Evolutionary conservation across 2,888 invertebrate genomes (phyloP), one percentile per base, ranked within the genome.

Genomic region (Ashinkailepas kermadecensis): DNA sequence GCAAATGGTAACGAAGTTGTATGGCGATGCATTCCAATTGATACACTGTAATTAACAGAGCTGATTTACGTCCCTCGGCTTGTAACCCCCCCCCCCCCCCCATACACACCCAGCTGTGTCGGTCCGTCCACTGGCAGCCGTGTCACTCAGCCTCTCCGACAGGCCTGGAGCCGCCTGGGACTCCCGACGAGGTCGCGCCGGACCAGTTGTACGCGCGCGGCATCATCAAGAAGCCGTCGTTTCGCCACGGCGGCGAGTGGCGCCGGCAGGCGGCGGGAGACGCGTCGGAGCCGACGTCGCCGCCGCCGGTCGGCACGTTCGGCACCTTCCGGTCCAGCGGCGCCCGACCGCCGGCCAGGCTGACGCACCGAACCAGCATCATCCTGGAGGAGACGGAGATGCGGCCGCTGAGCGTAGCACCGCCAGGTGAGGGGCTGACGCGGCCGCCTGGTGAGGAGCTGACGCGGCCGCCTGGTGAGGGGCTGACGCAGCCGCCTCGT

Each of bases 341-440:
- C 12, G 15, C 59, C 21, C 54, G 74, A 21, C 54, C 21, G 70
- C 15, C 15, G 15, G 39, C 70, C 21, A 56, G 3, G 56, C 18
- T 74, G 10, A 15, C 21, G 11, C 18, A 74, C 74, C 54, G 74
- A 56, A 21, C 54, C 74, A 74, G 74, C 56, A 74, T 74, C 18
- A 56, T 74, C 21, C 74, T 74, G 74, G 74, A 74, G 74, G 74
- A 74, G 74, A 54, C 54, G 56, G 56, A 54, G 15, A 74, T 56
- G 74, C 6, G 3, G 56, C 54, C 56, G 18, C 56, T 54, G 54
- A 39, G 39, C 39, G 39, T 39, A 4, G 39, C 39, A 39, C 39
- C 39, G 39, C 4, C 39, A 3, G 39, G 39, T 39, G 39, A 39
- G 39, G 39, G 4, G 39, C 39, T 39, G 39, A 39, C 39, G 39